Evolutionary conservation across 2,113 vertebrate genomes (phyloP).

Genomic region (Etheostoma spectabile): DNA sequence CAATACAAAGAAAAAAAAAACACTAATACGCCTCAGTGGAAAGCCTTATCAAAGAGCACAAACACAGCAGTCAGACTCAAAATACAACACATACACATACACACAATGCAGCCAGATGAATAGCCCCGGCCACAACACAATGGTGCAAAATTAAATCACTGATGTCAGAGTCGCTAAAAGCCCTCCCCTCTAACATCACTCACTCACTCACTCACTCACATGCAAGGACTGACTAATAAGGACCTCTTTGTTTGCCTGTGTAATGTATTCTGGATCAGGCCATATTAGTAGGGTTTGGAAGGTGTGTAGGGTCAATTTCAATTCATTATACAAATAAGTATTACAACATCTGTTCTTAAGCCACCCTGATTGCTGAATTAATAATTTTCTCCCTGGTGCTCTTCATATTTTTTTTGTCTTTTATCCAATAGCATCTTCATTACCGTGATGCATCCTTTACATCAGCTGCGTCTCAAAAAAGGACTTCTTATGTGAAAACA

Average conservation of each 20-base stretch:
- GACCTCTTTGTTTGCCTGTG: constrained; percentile 64
- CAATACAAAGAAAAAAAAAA: constrained; percentile 10
- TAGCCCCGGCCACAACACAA: constrained; percentile 68
- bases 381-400: constrained; percentile 56
- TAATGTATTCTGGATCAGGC: constrained; percentile 71
- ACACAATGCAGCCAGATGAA: constrained; percentile 69
- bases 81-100: constrained; percentile 51
- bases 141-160: constrained; percentile 81
- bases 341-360: constrained; percentile 59
- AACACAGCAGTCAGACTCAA: constrained; percentile 68
- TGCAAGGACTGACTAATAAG: constrained; percentile 75
- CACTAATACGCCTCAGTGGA: constrained; percentile 46
- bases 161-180: constrained; percentile 71
- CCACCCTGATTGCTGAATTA: constrained; percentile 62
- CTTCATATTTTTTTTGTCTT: constrained; percentile 54
- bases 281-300: constrained; percentile 49
- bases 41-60: constrained; percentile 77
- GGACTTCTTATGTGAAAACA: constrained; percentile 8
- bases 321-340: constrained; percentile 74
- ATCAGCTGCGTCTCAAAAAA: constrained; percentile 27
- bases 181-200: constrained; percentile 56
- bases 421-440: constrained; percentile 43
- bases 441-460: constrained; percentile 35
- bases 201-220: constrained; percentile 51
- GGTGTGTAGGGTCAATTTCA: constrained; percentile 65